Percentiles rank a stretch among this genome's conserved stretches.
These are phyloP conservation scores for Myrmophylax atrothorax DNA, from an alignment of 2,113 vertebrate genomes.

Conservation along the genomic window DNA sequence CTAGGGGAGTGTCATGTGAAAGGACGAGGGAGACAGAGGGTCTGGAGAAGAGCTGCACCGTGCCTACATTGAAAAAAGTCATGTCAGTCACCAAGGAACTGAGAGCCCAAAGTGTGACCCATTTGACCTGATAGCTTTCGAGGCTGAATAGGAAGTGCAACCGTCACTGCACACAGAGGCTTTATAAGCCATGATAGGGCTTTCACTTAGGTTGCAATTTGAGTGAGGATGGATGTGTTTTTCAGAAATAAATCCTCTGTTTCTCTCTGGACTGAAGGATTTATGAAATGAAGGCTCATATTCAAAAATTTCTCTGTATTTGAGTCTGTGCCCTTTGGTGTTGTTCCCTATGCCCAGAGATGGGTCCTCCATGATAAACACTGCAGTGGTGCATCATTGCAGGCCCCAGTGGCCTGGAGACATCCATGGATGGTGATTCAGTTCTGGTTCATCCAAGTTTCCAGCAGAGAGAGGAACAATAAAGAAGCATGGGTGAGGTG, in stretches of 20 bases:
- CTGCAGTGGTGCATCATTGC: not conserved
- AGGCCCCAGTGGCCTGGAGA: not conserved
- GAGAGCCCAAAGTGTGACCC: not conserved
- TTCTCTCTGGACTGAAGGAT: not conserved
- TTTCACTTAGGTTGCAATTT: not conserved
- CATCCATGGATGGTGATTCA: not conserved
- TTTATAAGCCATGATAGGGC: not conserved
- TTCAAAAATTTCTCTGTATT: not conserved
- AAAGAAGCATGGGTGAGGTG: not conserved
- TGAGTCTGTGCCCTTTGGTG: not conserved
- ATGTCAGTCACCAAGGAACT: not conserved
- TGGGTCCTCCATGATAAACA: not conserved
- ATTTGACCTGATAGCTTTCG: rapidly evolving
- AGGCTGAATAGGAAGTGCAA: not conserved
- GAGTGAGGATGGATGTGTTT: not conserved
- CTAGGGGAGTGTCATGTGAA: not conserved
- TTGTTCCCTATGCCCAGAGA: not conserved
- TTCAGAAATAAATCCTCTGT: not conserved
- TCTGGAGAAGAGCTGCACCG: not conserved
- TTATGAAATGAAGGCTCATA: not conserved
- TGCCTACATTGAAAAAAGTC: not conserved
- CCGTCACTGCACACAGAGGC: not conserved
- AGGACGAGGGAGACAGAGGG: no score
- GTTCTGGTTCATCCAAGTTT: not conserved
- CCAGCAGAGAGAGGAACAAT: not conserved